These are phyloP conservation scores for Aphelocoma coerulescens DNA, from an alignment of 2,113 vertebrate species.

Conservation along the genomic window DNA sequence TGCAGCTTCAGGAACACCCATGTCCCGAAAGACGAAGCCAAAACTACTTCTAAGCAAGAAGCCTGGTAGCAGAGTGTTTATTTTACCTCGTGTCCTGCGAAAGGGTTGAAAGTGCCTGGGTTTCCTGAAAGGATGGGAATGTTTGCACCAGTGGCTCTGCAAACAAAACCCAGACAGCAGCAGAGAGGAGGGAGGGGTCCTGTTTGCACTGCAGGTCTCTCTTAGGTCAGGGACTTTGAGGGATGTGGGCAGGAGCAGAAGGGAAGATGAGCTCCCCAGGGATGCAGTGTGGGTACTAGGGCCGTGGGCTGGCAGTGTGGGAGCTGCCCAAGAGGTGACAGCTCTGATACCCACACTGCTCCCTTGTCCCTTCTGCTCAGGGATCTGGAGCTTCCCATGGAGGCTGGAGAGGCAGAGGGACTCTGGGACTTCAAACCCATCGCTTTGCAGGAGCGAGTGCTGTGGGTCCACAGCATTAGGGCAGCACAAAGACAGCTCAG, in stretches of 20 bases:
- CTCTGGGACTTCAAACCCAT: fast-evolving
- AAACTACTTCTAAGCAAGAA: neutral
- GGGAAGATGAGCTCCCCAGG: neutral
- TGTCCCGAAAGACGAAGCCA: neutral
- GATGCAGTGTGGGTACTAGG: fast-evolving
- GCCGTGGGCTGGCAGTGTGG: neutral
- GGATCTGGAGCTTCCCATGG: neutral
- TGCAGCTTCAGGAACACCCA: neutral
- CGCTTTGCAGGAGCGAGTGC: fast-evolving
- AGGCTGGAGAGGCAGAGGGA: neutral
- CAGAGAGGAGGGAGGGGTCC: neutral
- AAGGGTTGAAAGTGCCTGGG: neutral
- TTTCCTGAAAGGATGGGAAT: slow-evolving; percentile 20
- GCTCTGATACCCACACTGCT: neutral
- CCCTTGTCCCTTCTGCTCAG: neutral
- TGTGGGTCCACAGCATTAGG: fast-evolving
- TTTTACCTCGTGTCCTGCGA: fast-evolving
- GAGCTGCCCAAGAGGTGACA: neutral
- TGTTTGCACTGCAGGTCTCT: neutral
- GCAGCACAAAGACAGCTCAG: neutral
- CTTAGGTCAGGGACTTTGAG: neutral
- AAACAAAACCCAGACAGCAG: neutral
- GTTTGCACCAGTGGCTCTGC: neutral
- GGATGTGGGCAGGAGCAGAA: fast-evolving
- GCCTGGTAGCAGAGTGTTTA: neutral